Evolutionary conservation across 2,113 vertebrate genomes (phyloP).

Genomic region (Dasyurus viverrinus): DNA sequence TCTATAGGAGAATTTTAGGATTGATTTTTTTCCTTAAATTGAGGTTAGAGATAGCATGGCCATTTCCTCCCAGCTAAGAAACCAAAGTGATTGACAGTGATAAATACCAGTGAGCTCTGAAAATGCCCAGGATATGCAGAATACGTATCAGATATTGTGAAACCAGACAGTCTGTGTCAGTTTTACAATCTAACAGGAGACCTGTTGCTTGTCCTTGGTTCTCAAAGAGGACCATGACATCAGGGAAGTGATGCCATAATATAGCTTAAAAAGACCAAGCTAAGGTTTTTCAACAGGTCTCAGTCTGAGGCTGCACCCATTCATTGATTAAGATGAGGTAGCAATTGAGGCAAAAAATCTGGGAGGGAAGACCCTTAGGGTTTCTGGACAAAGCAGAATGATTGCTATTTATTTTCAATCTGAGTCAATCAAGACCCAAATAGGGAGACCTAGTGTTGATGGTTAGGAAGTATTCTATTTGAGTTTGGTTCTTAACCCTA

Average conservation of each 20-base stretch:
- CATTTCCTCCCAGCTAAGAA: neutral
- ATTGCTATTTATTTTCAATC: no score
- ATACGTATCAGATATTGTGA: neutral
- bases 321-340: no score
- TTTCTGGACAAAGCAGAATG: no score
- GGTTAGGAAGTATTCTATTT: neutral
- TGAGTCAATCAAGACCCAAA: no score
- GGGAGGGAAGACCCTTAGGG: no score
- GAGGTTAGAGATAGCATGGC: neutral
- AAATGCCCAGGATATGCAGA: neutral
- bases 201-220: no score
- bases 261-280: no score
- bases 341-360: no score
- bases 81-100: neutral
- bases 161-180: neutral
- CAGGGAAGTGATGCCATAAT: no score
- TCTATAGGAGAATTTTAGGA: neutral
- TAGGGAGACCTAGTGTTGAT: neutral
- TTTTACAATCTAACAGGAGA: neutral
- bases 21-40: neutral
- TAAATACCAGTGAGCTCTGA: neutral
- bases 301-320: no score
- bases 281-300: no score
- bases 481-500: neutral
- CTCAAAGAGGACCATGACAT: no score